A percentile compares a stretch with the other conserved stretches of the same genome.
phyloP scores from a whole-genome alignment of 2,113 vertebrate genomes.

The Callopanchax toddi region DNA sequence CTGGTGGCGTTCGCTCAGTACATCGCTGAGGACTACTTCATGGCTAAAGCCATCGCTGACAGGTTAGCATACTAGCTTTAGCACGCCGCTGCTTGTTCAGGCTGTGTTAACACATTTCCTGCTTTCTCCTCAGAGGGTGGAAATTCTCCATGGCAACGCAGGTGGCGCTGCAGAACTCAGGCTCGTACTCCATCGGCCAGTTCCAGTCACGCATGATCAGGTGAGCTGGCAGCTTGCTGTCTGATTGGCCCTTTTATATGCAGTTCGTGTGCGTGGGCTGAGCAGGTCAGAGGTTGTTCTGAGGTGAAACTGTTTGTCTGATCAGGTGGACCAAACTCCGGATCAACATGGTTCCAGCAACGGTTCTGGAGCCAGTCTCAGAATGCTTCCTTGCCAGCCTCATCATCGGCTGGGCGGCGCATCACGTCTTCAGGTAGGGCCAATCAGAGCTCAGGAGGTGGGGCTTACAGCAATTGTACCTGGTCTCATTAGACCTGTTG shows the following conservation, averaged over 20 bases:
- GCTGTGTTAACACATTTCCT: not conserved
- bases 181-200: conserved; percentile 96
- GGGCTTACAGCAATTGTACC: not conserved
- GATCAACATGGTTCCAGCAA: conserved; percentile 97
- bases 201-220: conserved; percentile 99
- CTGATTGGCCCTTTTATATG: conserved; percentile 2
- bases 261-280: too few species aligned
- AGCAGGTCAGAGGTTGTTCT: not conserved
- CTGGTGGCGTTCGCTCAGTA: conserved; percentile 96
- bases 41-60: conserved; percentile 98
- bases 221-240: conserved; percentile 58
- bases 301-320: not conserved
- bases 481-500: not conserved
- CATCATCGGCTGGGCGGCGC: conserved; percentile 96
- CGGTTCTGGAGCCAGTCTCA: conserved; percentile 94
- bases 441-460: not conserved
- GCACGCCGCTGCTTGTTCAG: not conserved
- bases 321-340: conserved; percentile 94
- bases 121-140: conserved; percentile 85
- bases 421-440: conserved; percentile 89
- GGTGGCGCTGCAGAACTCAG: conserved; percentile 98
- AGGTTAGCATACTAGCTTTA: conserved; percentile 76
- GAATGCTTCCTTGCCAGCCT: conserved; percentile 98
- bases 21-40: conserved; percentile 99
- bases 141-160: conserved; percentile 98